A percentile compares a stretch with the other conserved stretches of the same genome.
phyloP scores from a whole-genome alignment of 2,888 invertebrate species.

The Hoplodrina blanda region DNA sequence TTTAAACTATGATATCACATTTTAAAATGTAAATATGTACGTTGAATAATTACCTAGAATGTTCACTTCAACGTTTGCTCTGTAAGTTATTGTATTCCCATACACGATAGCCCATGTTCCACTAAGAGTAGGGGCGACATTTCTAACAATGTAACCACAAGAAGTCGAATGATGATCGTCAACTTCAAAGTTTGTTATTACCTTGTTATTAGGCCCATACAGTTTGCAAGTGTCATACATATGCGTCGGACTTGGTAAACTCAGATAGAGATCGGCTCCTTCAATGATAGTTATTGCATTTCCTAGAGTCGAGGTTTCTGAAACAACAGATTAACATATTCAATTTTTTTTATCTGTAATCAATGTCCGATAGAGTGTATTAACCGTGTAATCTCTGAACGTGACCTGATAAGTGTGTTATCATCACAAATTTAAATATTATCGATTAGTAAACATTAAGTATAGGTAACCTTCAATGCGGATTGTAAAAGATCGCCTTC shows the following conservation, averaged over 20 bases:
- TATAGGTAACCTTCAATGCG: slow-evolving; percentile 75
- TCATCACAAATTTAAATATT: slow-evolving; percentile 60
- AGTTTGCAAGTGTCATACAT: slow-evolving; percentile 75
- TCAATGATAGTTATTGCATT: slow-evolving; percentile 65
- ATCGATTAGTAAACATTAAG: slow-evolving; percentile 53
- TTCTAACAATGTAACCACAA: slow-evolving; percentile 76
- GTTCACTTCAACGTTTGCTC: slow-evolving; percentile 70
- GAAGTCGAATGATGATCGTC: slow-evolving; percentile 64
- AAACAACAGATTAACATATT: slow-evolving; percentile 35
- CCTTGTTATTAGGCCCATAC: slow-evolving; percentile 65
- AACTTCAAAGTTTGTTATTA: slow-evolving; percentile 49
- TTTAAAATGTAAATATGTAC: not conserved
- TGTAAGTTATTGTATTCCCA: slow-evolving; percentile 73
- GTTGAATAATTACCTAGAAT: slow-evolving; percentile 73
- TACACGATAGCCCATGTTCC: slow-evolving; percentile 80
- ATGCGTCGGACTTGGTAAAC: slow-evolving; percentile 70
- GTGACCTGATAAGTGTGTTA: slow-evolving; percentile 78
- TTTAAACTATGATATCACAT: too few relatives aligned
- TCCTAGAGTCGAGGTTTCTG: slow-evolving; percentile 43
- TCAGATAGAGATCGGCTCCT: slow-evolving; percentile 76
- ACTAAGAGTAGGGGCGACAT: slow-evolving; percentile 62
- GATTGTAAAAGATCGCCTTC: slow-evolving; percentile 76
- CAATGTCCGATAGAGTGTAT: slow-evolving; percentile 40
- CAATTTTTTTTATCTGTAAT: slow-evolving; percentile 57
- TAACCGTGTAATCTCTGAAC: slow-evolving; percentile 75